Conservation (phyloP, 2,797 vertebrate species). For the Novumbra hubbsi region DNA sequence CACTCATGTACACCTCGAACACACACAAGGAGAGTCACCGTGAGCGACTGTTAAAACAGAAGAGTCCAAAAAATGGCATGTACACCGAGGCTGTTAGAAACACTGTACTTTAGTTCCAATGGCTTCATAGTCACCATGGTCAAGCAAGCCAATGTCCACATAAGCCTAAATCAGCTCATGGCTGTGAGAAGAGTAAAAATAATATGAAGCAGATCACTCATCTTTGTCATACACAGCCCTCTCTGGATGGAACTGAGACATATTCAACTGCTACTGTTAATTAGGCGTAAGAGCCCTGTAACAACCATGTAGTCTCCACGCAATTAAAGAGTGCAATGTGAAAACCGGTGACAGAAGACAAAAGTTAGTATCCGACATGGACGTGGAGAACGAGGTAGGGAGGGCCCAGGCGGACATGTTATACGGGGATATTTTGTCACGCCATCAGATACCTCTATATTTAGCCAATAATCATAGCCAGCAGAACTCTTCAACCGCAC, state of each 20-base stretch:
- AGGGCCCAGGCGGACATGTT: neutral
- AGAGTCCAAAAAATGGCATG: neutral
- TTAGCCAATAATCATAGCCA: neutral
- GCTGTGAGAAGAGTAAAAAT: neutral
- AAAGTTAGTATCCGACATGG: slow-evolving; percentile 8
- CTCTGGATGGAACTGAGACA: slow-evolving; percentile 17
- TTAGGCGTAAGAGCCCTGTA: slow-evolving; percentile 42
- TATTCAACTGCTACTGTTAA: slow-evolving; percentile 31
- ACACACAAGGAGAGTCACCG: too few species aligned
- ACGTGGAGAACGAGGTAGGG: slow-evolving; percentile 6
- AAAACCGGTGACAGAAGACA: slow-evolving; percentile 12
- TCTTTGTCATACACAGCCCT: slow-evolving; percentile 14
- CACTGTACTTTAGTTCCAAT: neutral
- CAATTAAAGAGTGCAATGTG: slow-evolving; percentile 39
- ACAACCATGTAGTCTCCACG: slow-evolving; percentile 20
- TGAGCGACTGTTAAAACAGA: neutral
- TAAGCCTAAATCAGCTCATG: neutral
- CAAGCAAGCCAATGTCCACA: neutral
- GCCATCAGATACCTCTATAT: neutral
- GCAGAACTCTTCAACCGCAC: neutral
- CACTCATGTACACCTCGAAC: neutral
- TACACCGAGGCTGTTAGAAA: neutral
- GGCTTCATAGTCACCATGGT: neutral
- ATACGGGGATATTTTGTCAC: neutral
- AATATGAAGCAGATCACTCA: neutral